Evolutionary conservation across 2,888 invertebrate species (phyloP).

Genomic region (Lasioglossum zephyrum): DNA sequence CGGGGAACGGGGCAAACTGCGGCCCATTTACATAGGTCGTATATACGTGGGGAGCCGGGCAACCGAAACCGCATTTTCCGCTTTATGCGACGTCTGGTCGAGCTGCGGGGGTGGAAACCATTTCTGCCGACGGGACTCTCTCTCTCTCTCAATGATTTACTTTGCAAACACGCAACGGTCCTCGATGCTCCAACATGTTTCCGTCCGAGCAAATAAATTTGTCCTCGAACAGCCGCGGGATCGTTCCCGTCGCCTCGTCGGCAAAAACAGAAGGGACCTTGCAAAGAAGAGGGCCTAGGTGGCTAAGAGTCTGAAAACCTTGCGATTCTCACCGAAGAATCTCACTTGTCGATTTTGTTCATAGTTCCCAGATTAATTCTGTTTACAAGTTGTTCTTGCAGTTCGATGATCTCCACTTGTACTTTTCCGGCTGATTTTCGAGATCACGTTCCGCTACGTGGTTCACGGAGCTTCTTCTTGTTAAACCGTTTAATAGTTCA

Average conservation of each 20-base stretch:
- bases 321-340: neutral
- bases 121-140: slow-evolving; percentile 7
- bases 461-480: neutral
- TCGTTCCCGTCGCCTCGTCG: neutral
- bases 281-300: neutral
- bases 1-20: slow-evolving; percentile 31
- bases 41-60: slow-evolving; percentile 1
- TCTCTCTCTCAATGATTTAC: slow-evolving; percentile 37
- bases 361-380: neutral
- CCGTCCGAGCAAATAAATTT: slow-evolving; percentile 25
- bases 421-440: neutral
- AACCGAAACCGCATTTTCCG: slow-evolving; percentile 52
- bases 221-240: neutral
- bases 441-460: neutral
- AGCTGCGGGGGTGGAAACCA: neutral
- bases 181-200: slow-evolving; percentile 15
- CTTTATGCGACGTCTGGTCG: slow-evolving; percentile 33
- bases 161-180: slow-evolving; percentile 23
- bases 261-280: neutral
- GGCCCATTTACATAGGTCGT: slow-evolving; percentile 51
- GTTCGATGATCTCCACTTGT: neutral
- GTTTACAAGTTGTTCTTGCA: neutral
- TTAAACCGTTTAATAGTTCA: neutral
- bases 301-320: neutral
- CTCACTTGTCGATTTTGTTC: too few relatives aligned